A percentile compares a stretch with the other conserved stretches of the same genome.
Evolutionary conservation across 2,113 vertebrate species (phyloP).

Genomic region (Sus scrofa): DNA sequence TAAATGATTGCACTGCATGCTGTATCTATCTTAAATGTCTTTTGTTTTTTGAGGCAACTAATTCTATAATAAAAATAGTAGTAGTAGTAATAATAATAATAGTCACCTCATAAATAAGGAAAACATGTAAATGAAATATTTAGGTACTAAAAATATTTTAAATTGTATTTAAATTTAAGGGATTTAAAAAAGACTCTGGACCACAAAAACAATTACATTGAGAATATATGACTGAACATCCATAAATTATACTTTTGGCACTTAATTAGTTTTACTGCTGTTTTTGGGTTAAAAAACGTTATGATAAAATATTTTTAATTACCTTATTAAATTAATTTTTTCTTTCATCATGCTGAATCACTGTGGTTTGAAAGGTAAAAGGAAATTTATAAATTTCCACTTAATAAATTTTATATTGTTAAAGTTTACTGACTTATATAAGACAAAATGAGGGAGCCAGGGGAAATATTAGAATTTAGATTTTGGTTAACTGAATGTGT

Average conservation of each 20-base stretch:
- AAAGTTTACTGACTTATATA: neutral
- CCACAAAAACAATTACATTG: neutral
- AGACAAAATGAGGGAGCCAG: neutral
- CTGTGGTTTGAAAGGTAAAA: neutral
- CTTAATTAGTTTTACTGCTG: neutral
- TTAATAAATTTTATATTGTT: slow-evolving; percentile 3
- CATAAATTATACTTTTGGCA: neutral
- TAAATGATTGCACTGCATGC: neutral
- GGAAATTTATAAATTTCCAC: neutral
- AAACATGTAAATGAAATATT: neutral
- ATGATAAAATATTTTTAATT: slow-evolving; percentile 1
- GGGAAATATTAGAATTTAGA: slow-evolving; percentile 5
- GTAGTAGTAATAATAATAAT: neutral
- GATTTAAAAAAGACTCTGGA: neutral
- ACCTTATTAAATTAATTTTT: slow-evolving; percentile 36
- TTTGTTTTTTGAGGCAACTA: neutral
- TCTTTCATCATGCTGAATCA: neutral
- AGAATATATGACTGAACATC: neutral
- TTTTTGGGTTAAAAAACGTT: neutral
- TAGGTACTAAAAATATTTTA: neutral
- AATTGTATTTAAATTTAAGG: neutral
- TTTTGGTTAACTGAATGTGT: neutral
- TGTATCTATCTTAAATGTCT: neutral
- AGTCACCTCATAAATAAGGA: neutral
- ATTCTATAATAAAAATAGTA: neutral